phyloP scores from a whole-genome alignment of 1,140 invertebrate genomes.

The Ditylenchus dipsaci region DNA sequence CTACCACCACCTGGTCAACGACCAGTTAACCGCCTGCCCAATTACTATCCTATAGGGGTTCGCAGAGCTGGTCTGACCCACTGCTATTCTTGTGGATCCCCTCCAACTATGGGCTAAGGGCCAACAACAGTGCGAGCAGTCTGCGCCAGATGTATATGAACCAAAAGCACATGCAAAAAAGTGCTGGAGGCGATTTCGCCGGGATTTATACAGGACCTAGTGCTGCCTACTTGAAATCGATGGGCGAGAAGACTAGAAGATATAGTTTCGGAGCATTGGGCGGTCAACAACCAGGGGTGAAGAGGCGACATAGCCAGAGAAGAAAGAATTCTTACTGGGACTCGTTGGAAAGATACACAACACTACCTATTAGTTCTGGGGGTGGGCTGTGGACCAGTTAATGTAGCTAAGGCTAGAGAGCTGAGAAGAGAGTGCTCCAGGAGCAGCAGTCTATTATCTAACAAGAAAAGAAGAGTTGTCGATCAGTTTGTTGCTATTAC shows the following conservation, averaged over 20 bases:
- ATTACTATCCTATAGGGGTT: too few relatives aligned
- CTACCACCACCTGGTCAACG: too few relatives aligned
- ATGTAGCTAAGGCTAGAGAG: not conserved
- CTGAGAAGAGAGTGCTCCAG: not conserved
- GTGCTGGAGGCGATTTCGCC: not conserved
- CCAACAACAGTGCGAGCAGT: not conserved
- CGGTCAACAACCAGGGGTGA: not conserved
- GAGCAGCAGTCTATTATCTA: not conserved
- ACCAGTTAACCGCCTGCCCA: too few relatives aligned
- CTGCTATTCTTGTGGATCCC: too few relatives aligned
- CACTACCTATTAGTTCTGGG: not conserved
- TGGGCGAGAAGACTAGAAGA: not conserved
- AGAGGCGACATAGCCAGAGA: not conserved
- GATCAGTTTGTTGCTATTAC: conserved; percentile 1
- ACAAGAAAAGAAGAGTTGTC: not conserved
- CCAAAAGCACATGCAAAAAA: not conserved
- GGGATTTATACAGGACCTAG: not conserved
- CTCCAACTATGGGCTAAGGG: not conserved
- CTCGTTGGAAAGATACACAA: not conserved
- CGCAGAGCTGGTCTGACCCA: too few relatives aligned
- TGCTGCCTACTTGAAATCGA: not conserved
- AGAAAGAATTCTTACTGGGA: not conserved
- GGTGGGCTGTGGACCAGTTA: not conserved
- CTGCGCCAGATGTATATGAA: not conserved
- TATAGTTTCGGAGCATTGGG: not conserved